Evolutionary conservation across 2,888 invertebrate genomes (phyloP), one percentile per base, ranked within the genome.

Genomic region (Plemyria rubiginata): DNA sequence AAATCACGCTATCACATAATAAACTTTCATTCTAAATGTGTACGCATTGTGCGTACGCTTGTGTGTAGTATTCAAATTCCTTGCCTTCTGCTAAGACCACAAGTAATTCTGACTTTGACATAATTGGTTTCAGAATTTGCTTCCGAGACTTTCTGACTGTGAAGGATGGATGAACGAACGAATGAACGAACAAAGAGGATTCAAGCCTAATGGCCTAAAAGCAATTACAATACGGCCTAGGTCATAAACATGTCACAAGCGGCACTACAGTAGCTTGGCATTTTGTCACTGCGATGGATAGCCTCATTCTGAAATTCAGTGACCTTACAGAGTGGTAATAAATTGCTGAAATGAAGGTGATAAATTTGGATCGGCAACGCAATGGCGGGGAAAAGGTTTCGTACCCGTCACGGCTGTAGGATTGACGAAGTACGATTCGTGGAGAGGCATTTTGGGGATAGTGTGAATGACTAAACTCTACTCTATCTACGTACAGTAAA

Each of bases 151-250:
- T 11, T 38, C 11, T 11, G 11, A 32, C 32, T 32, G 1, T 38
- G 36, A 38, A 38, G 32, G 32, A 32, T 5, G 32, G 32, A 38
- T 38, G 7, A 38, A 1, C 36, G 11, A 38, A 38, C 36, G 36
- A 32, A 32, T 32, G 32, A 32, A 32, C 32, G 32, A 32, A 32
- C 32, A 32, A 32, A 32, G 11, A 1, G 11, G 11, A 45, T 43
- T 0, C 16, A 16, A 0, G 29, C 0, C 50, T 29, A 29, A 53
- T 29, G 11, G 29, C 52, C 59, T 29, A 15, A 51, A 58, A 59
- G 59, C 59, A 59, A 59, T 58, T 58, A 51, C 54, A 54, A 54
- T 50, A 52, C 48, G 48, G 28, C 48, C 41, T 49, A 49, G 53
- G 41, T 32, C 53, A 8, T 60, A 60, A 53, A 60, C 16, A 60